Base-by-base conservation (phyloP, 2,888 invertebrate species). In the Ochropacha duplaris region DNA sequence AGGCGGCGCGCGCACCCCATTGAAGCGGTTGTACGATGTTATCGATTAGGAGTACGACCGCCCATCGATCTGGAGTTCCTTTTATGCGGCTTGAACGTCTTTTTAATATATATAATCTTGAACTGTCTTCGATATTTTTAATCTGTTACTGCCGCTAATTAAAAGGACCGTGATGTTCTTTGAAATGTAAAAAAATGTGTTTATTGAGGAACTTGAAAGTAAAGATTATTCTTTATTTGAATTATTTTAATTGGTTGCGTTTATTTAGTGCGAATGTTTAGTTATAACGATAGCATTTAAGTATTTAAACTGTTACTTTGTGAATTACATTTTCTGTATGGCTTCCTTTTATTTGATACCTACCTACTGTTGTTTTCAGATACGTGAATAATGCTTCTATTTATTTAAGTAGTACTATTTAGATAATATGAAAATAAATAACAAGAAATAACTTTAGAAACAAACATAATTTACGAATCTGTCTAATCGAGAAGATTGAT, bases 1-100 rank as follows among this genome's bases (percentile, higher is more conserved):
- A 55, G 70, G 60, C 82, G 81, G 90, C 91, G 88, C 92, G 92
- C 92, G 92, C 92, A 90, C 61, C 69, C 79, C 91, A 91, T 91
- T 92, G 84, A 91, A 83, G 62, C 71, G 77, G 86, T 90, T 80
- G 86, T 91, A 91, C 89, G 87, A 65, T 65, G 69, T 62, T 90
- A 92, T 92, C 89, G 90, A 90, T 89, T 84, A 77, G 81, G 78
- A 78, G 88, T 88, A 89, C 83, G 84, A 65, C 76, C 73, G 73
- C 66, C 73, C 81, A 88, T 89, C 88, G 89, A 88, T 87, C 86
- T 74, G 77, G 62, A 75, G 71, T 71, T 74, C 78, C 75, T 76
- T 76, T 80, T 83, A 79, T 78, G 76, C 74, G 71, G 72, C 73
- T 77, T 70, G 69, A 78, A 79, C 81, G 81, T 84, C 87, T 88